Base-by-base conservation (phyloP, 2,797 vertebrate genomes). In the Cirrhinus molitorella region DNA sequence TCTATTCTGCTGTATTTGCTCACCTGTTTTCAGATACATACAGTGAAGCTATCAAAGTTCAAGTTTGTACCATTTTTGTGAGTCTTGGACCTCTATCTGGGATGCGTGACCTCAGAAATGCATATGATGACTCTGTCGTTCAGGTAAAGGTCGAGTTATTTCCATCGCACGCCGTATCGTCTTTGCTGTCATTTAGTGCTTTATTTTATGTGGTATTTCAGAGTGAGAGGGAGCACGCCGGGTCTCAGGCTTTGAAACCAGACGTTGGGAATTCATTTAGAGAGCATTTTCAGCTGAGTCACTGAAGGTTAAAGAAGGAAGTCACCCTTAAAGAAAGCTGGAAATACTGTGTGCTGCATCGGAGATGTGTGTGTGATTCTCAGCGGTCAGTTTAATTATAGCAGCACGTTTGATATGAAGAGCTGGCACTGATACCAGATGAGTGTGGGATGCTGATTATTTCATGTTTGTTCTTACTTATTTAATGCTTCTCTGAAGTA, bases 101-200 rank as follows among this genome's bases (percentile, higher is more conserved):
- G 37, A 9, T 83, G 57, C 40, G 9, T 73, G 55, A 65, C 76
- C 47, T 83, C 43, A 43, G 40, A 34, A 66, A 74, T 85, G 65
- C 57, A 55, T 83, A 75, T 87, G 65, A 75, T 68, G 55, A 16
- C 23, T 71, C 12, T 45, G 57, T 17, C 43, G 28, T 45, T 43
- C 74, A 17, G 23, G 70, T 75, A 88, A 82, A 86, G 84, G 84
- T 86, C 45, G 55, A 31, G 34, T 68, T 74, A n/a, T 82, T 84
- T 71, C 65, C 76, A 68, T 49, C 55, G 49, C 7, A 10, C 23
- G 23, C 13, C n/a, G 45, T 28, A 17, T 45, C 12, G 2, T 23
- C 75, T 28, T 16, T 76, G 34, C 5, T 75, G 34, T 55, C 53
- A 40, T 82, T 82, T 49, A 86, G 16, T 23, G 16, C 47, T 61